These are phyloP conservation scores for Smutsia gigantea DNA, from an alignment of 2,797 vertebrate species.

Conservation along the genomic window DNA sequence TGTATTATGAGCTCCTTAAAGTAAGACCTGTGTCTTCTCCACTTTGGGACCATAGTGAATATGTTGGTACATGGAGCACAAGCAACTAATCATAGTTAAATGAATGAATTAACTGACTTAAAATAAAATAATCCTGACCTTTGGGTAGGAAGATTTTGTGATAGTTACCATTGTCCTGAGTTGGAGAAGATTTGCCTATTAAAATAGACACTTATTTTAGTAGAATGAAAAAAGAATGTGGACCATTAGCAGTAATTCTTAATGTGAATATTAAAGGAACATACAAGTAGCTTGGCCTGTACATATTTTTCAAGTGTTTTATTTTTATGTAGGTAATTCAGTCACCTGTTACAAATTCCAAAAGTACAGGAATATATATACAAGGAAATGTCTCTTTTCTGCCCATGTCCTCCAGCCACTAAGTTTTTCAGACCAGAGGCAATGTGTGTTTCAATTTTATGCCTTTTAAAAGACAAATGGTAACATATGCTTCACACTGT, in stretches of 20 bases:
- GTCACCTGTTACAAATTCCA: neutral
- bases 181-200: neutral
- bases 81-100: slow-evolving; percentile 1
- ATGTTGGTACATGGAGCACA: neutral
- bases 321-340: neutral
- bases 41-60: neutral
- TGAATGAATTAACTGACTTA: neutral
- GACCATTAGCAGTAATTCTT: neutral
- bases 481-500: neutral
- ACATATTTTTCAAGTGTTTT: slow-evolving; percentile 20
- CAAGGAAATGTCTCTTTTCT: neutral
- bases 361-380: neutral
- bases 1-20: neutral
- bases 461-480: slow-evolving; percentile 9
- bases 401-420: neutral
- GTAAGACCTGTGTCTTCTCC: neutral
- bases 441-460: neutral
- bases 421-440: neutral
- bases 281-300: neutral
- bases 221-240: neutral
- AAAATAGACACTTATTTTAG: neutral
- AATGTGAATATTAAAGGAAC: neutral
- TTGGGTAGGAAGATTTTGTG: neutral
- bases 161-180: neutral
- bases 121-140: neutral